phyloP scores from a whole-genome alignment of 2,888 invertebrate genomes.

The Orchestes rusci region DNA sequence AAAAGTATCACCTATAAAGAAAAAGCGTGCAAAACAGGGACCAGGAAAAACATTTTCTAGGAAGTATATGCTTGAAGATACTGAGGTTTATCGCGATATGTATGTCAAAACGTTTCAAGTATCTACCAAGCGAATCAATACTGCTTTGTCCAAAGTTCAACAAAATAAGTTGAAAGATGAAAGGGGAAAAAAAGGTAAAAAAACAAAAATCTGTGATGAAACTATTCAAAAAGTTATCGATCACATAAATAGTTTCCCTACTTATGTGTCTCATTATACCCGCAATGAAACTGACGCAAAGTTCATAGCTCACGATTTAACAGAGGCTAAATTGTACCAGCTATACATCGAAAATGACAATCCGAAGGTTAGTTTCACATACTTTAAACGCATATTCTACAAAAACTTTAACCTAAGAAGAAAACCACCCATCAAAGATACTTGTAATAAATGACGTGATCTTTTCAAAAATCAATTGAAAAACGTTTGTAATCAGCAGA shows the following conservation, averaged over 20 bases:
- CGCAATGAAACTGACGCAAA: slow-evolving; percentile 10
- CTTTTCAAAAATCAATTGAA: slow-evolving; percentile 1
- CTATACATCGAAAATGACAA: slow-evolving; percentile 13
- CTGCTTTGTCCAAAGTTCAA: slow-evolving; percentile 14
- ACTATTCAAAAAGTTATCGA: slow-evolving; percentile 19
- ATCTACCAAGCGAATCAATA: slow-evolving; percentile 9
- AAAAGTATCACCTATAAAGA: slow-evolving; percentile 18
- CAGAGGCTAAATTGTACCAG: slow-evolving; percentile 10
- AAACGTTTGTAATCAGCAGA: slow-evolving; percentile 11
- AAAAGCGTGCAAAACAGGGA: slow-evolving; percentile 12
- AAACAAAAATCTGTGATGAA: slow-evolving; percentile 17
- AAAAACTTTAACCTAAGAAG: slow-evolving; percentile 15
- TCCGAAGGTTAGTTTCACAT: slow-evolving; percentile 19
- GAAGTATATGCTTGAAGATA: slow-evolving; percentile 16
- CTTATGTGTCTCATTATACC: slow-evolving; percentile 5
- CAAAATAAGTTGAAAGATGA: slow-evolving; percentile 13
- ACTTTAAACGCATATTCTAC: slow-evolving; percentile 19
- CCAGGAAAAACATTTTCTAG: slow-evolving; percentile 14
- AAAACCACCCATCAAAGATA: slow-evolving; percentile 17
- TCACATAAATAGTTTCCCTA: slow-evolving; percentile 17
- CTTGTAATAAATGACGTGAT: slow-evolving; percentile 14
- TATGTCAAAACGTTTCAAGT: slow-evolving; percentile 20
- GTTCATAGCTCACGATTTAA: slow-evolving; percentile 13
- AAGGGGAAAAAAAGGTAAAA: slow-evolving; percentile 8
- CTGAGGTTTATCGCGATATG: slow-evolving; percentile 19